phyloP scores from a whole-genome alignment of 1,140 invertebrate species.

The Archivesica marissinica region DNA sequence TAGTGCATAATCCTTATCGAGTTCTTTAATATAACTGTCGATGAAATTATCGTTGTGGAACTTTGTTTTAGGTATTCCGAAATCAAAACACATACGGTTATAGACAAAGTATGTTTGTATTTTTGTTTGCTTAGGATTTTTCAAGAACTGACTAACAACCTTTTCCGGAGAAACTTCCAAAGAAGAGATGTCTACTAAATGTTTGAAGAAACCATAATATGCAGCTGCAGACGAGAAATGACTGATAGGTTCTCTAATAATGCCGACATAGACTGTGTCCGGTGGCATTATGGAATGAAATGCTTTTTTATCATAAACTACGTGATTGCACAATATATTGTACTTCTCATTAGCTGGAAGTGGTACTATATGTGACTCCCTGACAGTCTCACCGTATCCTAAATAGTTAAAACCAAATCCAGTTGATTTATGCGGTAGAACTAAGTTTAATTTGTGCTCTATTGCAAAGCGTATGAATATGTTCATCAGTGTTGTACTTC shows the following conservation, averaged over 20 bases:
- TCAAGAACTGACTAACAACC: conserved; percentile 47
- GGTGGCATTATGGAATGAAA: conserved; percentile 69
- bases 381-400: conserved; percentile 56
- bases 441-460: conserved; percentile 67
- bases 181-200: not conserved
- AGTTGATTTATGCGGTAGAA: conserved; percentile 64
- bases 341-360: conserved; percentile 56
- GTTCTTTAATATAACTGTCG: conserved; percentile 66
- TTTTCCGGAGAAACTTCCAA: not conserved
- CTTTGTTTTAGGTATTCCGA: conserved; percentile 65
- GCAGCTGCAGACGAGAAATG: conserved; percentile 74
- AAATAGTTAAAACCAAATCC: conserved; percentile 62
- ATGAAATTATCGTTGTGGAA: conserved; percentile 64
- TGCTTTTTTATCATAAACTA: conserved; percentile 66
- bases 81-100: conserved; percentile 77
- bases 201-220: conserved; percentile 68
- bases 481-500: conserved; percentile 75
- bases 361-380: conserved; percentile 51
- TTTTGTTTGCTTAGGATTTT: conserved; percentile 34
- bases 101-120: conserved; percentile 61
- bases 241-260: conserved; percentile 73
- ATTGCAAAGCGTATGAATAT: conserved; percentile 75
- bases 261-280: conserved; percentile 74
- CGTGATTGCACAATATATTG: conserved; percentile 72
- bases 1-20: conserved; percentile 73